Evolutionary conservation across 2,113 vertebrate genomes (phyloP).

Genomic region (Semicossyphus pulcher): DNA sequence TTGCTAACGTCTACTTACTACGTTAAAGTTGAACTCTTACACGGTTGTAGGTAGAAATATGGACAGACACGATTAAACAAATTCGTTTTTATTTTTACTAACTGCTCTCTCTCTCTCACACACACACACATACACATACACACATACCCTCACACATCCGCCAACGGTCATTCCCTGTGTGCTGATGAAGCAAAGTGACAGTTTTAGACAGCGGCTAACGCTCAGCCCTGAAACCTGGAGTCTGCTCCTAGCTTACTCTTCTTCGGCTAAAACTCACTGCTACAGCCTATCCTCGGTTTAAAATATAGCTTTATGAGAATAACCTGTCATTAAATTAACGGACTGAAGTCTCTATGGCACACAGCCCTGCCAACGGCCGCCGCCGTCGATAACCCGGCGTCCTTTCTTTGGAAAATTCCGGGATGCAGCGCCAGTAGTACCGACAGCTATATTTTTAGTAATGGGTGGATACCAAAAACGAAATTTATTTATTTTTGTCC

Average conservation of each 20-base stretch:
- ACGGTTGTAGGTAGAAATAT: background rate
- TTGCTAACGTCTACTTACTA: background rate
- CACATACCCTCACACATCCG: background rate
- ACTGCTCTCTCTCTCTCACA: background rate
- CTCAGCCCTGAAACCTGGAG: slow-evolving; percentile 8
- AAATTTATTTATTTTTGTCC: slow-evolving; percentile 83
- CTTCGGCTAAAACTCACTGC: background rate
- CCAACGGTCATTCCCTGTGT: slow-evolving; percentile 23
- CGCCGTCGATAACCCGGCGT: slow-evolving; percentile 55
- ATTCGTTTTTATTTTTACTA: background rate
- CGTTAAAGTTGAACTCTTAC: slow-evolving; percentile 1
- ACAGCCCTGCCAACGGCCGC: slow-evolving; percentile 3
- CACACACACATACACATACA: background rate
- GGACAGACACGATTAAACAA: background rate
- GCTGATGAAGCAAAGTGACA: slow-evolving; percentile 75
- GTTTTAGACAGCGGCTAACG: slow-evolving; percentile 62
- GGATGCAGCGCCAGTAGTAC: slow-evolving; percentile 69
- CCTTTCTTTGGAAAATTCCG: slow-evolving; percentile 58
- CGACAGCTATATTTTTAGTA: slow-evolving; percentile 81
- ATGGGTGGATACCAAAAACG: slow-evolving; percentile 81
- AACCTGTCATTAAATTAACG: slow-evolving; percentile 48
- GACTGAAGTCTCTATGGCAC: slow-evolving; percentile 16
- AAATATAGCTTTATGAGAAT: background rate
- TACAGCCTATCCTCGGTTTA: background rate
- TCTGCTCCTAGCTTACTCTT: slow-evolving; percentile 8